Percentiles rank a stretch among this genome's conserved stretches.
These are phyloP conservation scores for Drosophila tani DNA, from an alignment of 1,140 invertebrate species.

Conservation along the genomic window DNA sequence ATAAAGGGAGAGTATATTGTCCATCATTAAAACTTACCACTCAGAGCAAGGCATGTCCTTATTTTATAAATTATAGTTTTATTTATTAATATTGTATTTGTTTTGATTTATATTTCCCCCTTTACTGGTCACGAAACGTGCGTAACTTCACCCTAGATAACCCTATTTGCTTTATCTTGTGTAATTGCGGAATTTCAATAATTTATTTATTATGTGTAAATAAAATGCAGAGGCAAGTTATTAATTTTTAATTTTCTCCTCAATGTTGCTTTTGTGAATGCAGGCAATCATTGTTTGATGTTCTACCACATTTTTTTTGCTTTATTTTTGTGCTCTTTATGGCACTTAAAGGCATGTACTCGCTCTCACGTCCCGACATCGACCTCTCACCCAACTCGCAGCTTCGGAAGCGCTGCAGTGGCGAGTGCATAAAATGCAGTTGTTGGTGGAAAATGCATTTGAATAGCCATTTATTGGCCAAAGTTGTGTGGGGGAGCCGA, in stretches of 20 bases:
- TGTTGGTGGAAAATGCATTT: slow-evolving; percentile 57
- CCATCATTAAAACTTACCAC: not conserved
- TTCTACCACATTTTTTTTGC: slow-evolving; percentile 23
- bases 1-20: no score
- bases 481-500: slow-evolving; percentile 66
- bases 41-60: not conserved
- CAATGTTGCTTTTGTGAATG: slow-evolving; percentile 45
- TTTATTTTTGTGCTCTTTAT: slow-evolving; percentile 26
- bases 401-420: slow-evolving; percentile 5
- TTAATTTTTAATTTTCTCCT: slow-evolving; percentile 74
- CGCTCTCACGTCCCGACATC: slow-evolving; percentile 4
- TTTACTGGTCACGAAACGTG: not conserved
- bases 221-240: slow-evolving; percentile 69
- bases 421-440: slow-evolving; percentile 43
- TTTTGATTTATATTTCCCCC: not conserved
- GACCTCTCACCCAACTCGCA: not conserved
- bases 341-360: slow-evolving; percentile 39
- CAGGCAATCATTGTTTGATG: slow-evolving; percentile 38
- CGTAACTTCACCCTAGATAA: not conserved
- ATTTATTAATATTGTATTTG: not conserved
- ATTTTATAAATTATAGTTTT: no score
- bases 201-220: slow-evolving; percentile 80
- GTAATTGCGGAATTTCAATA: slow-evolving; percentile 81
- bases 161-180: slow-evolving; percentile 49
- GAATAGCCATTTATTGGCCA: slow-evolving; percentile 62